Base-by-base conservation (phyloP, 2,113 vertebrate genomes). In the Callipepla squamata region DNA sequence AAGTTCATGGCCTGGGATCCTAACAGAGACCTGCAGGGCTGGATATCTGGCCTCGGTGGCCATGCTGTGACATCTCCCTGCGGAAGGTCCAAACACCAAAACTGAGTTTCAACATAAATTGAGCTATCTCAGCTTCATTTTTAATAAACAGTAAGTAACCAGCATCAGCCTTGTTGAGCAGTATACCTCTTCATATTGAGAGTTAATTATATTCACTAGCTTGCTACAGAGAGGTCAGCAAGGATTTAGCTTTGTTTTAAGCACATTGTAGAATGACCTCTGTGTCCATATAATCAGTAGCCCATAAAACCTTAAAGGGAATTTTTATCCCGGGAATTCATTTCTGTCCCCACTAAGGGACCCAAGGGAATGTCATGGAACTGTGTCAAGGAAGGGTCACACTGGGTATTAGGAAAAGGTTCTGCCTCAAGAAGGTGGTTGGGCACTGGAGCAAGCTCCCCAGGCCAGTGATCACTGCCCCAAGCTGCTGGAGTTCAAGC, bases 191-290 rank as follows among this genome's bases (percentile, higher is more conserved):
- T 55, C 57, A 82, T 66, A 85, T 57, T 50, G 61, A 50, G 76
- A 13, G 28, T 40, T 58, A n/a, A 65, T 70, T 48, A 19, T 0
- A 0, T 51, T 72, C 3, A 1, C 48, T 34, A 36, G 30, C n/a
- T 73, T 88, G 38, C 53, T 59, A 50, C 32, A 74, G 61, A 8
- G 18, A 48, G 7, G 79, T 47, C n/a, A 78, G 57, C 50, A 77
- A 89, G 94, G 45, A 87, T 92, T 93, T 90, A 89, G 50, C 16
- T 88, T 69, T 85, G 45, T 87, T 72, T 65, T 53, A 58, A 93
- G 58, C 36, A 47, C 11, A 14, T 11, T 34, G 21, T 15, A 61
- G 69, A 75, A 61, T 22, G 69, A 22, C 8, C 28, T 62, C 18
- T 32, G 11, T 57, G 63, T 82, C 84, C 57, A 44, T 53, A 38